Evolutionary conservation across 64 coral and sea anemone genomes (phyloP), one percentile per base, ranked within the genome.

Genomic region (Catalaphyllia jardinei): DNA sequence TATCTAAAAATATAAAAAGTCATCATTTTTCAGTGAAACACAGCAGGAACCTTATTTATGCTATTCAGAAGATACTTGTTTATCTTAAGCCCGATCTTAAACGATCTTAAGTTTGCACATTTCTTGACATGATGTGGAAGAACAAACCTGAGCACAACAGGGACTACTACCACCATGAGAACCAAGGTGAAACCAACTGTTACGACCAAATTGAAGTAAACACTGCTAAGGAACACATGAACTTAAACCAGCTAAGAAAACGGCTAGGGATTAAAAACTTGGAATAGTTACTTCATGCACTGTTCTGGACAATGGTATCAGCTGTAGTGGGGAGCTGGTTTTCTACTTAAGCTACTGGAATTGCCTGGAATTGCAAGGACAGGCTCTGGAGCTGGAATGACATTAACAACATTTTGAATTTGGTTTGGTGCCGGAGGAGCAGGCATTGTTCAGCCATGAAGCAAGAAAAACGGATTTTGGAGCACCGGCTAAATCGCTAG

Each of bases 231-330:
- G 57, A 79, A 79, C 30, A 0, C 29, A 28, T 55, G 49, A 25
- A 57, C 51, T 79, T 8, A 57, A 79, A 8, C 77, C 50, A 79
- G 57, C 77, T 29, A n/a, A n/a, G 4, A 57, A 79, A 20, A n/a
- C 57, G 77, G 46, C 51, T 79, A 60, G 77, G 51, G 77, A 79
- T 75, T 75, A 75, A 75, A 75, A 75, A 35, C 35, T 75, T 16
- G 31, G 73, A 75, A 18, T 38, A 75, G 49, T 79, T 22, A 77
- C 24, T 49, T 79, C 77, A 57, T 20, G 77, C 52, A 22, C 8
- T 79, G 51, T 35, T 35, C 33, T 35, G 33, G 33, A 3, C 33
- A 1, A 35, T 35, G 33, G 1, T 35, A 3, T 35, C 33, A 3
- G 3, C 33, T 35, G 33, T 3, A 35, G 33, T 3, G 3, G 77